These are phyloP conservation scores for Cetonia aurata DNA, from an alignment of 2,888 invertebrate genomes.

Conservation along the genomic window DNA sequence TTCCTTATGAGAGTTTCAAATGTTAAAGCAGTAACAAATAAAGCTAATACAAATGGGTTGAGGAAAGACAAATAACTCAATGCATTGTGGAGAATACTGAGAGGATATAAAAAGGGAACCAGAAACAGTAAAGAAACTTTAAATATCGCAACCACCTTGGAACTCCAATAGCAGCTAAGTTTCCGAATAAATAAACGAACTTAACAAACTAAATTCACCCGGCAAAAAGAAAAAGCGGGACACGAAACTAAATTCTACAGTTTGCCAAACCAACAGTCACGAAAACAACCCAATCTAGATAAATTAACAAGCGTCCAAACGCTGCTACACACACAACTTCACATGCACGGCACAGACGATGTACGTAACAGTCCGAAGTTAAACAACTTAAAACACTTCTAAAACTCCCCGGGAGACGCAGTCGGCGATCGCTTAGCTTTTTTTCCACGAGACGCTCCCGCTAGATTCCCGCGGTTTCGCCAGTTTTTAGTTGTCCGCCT, in stretches of 20 bases:
- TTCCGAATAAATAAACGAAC: too few species aligned
- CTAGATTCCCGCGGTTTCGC: conserved; percentile 18
- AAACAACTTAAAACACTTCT: conserved; percentile 1
- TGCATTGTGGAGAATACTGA: too few species aligned
- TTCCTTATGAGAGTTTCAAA: too few species aligned
- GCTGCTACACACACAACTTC: conserved; percentile 2
- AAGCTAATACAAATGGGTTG: too few species aligned
- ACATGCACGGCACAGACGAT: not conserved
- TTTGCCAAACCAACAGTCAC: not conserved
- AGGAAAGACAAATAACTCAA: too few species aligned
- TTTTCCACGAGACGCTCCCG: not conserved
- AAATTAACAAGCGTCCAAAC: conserved; percentile 8
- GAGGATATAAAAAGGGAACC: too few species aligned
- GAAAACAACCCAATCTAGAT: conserved; percentile 1
- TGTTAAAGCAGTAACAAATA: too few species aligned
- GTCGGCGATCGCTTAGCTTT: conserved; percentile 4
- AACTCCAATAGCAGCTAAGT: too few species aligned
- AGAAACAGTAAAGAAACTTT: too few species aligned
- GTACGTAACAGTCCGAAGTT: not conserved
- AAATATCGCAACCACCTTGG: too few species aligned
- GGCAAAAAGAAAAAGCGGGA: not conserved
- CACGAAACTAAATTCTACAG: not conserved
- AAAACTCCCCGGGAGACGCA: not conserved
- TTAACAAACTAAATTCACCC: too few species aligned
- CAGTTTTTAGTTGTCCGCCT: conserved; percentile 46